Evolutionary conservation across 2,888 invertebrate genomes (phyloP).

Genomic region (Drosophila koepferae): DNA sequence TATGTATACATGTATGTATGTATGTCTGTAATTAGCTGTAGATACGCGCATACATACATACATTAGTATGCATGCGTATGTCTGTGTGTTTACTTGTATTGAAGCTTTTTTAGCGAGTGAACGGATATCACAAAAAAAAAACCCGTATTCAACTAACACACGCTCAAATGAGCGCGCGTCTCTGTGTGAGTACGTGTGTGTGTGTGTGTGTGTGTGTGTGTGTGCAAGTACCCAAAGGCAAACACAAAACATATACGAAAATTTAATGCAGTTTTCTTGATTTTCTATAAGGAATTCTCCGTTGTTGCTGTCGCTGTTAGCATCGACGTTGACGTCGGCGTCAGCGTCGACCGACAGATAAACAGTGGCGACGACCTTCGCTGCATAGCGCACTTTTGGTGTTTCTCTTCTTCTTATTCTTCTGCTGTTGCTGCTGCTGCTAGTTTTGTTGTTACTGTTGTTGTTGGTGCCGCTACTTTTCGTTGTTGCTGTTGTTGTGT

Average conservation of each 20-base stretch:
- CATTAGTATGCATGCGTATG: neutral
- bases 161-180: conserved; percentile 27
- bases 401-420: conserved; percentile 31
- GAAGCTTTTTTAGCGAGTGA: conserved; percentile 49
- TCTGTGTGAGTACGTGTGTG: neutral
- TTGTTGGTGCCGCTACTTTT: conserved; percentile 31
- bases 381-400: conserved; percentile 55
- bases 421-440: conserved; percentile 8
- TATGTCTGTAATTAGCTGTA: neutral
- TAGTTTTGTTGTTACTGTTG: conserved; percentile 4
- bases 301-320: conserved; percentile 30
- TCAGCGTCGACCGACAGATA: conserved; percentile 28
- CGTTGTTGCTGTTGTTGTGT: conserved; percentile 57
- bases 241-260: conserved; percentile 61
- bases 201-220: conserved; percentile 2
- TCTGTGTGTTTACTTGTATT: conserved; percentile 16
- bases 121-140: conserved; percentile 49
- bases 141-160: conserved; percentile 48
- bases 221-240: conserved; percentile 15
- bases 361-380: conserved; percentile 69
- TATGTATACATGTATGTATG: neutral
- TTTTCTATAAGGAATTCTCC: conserved; percentile 74
- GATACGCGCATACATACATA: too few relatives aligned
- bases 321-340: conserved; percentile 24
- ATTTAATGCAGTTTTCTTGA: conserved; percentile 77